phyloP scores from a whole-genome alignment of 2,113 vertebrate genomes.

The Baryphthengus martii region DNA sequence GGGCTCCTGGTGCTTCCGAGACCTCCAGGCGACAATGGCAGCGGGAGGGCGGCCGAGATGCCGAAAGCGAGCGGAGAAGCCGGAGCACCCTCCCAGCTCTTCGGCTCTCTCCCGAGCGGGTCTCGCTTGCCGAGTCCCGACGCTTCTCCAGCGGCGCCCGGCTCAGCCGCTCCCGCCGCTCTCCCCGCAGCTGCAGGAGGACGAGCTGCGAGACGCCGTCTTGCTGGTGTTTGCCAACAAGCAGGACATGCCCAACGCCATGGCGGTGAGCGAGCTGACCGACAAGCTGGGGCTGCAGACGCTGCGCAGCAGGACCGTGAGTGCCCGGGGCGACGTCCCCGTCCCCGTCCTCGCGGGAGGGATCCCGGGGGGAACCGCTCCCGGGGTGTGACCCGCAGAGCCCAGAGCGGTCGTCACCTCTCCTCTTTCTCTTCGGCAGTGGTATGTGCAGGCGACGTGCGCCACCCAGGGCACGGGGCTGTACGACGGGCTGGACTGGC shows the following conservation, averaged over 20 bases:
- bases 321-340: not conserved
- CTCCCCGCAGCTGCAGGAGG: constrained; percentile 78
- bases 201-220: constrained; percentile 85
- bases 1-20: not conserved
- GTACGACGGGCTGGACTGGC: constrained; percentile 89
- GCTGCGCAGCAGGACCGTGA: constrained; percentile 82
- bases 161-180: not conserved
- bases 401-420: not conserved
- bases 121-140: rapidly evolving
- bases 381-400: rapidly evolving
- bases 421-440: constrained; percentile 66
- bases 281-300: constrained; percentile 84
- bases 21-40: rapidly evolving
- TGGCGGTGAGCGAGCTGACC: constrained; percentile 84
- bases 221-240: constrained; percentile 93
- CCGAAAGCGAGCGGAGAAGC: not conserved
- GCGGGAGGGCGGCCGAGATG: not conserved
- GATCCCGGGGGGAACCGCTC: not conserved
- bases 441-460: constrained; percentile 86
- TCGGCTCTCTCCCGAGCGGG: not conserved
- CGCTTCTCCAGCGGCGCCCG: rapidly evolving
- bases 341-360: not conserved
- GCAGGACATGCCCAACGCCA: constrained; percentile 93
- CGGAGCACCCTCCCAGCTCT: rapidly evolving
- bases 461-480: constrained; percentile 87